Base-by-base conservation (phyloP, 2,797 vertebrate species). In the Mus caroli region DNA sequence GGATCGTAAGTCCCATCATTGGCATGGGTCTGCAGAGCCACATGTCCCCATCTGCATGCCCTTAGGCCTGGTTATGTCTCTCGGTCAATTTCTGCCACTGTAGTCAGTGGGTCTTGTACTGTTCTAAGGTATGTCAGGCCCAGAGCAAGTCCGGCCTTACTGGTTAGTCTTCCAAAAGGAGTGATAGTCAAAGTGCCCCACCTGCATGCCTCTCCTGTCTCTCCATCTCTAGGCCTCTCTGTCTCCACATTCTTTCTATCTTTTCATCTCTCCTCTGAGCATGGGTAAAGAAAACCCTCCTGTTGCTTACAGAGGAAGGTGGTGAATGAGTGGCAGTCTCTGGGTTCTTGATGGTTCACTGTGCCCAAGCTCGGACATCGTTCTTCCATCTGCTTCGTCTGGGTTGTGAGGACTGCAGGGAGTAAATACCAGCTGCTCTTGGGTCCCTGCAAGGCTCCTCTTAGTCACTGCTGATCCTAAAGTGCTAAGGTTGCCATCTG, bases 331-430 rank as follows among this genome's bases (percentile, higher is more conserved):
- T n/a, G 17, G 3, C 2, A 2, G 24, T 50, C 34, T n/a, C 46
- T 87, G 31, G 22, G 13, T 40, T 87, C 26, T 11, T 14, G 28
- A 3, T 9, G 3, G 2, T 67, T 71, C 0, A 0, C 2, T 34
- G 37, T 0, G 0, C 46, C 24, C 10, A 28, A 0, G 20, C 19
- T 64, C 40, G 11, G 13, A 34, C 1, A 2, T 1, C 3, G 19
- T 46, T 34, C 58, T 34, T 85, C 82, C 40, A 64, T 82, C 43
- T 40, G 52, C 71, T 85, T 62, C 75, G n/a, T 13, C 37, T 26
- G 26, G 46, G 13, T 54, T 56, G 17, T 0, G 0, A 11, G 31
- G 0, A 0, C 17, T 46, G 7, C 6, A 8, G 26, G 77, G 19
- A 67, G 11, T 20, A 37, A 54, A 8, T 19, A 71, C 11, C 2